Conservation (phyloP, 2,113 vertebrate genomes). For the Pseudorasbora parva region DNA sequence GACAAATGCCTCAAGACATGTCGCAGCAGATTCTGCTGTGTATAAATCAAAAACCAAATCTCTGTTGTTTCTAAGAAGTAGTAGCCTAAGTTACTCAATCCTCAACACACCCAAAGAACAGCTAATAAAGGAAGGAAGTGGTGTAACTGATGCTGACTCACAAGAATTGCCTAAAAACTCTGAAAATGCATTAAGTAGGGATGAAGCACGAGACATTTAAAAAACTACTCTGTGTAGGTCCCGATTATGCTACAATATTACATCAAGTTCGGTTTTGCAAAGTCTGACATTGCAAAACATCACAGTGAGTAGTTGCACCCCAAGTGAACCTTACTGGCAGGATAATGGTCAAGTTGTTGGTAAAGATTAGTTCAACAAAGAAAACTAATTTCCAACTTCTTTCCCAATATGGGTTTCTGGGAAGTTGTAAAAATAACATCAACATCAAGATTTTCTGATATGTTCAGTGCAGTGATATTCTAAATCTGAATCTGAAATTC, state of each 20-base stretch:
- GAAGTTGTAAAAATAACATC: too few relatives aligned
- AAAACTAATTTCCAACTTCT: too few relatives aligned
- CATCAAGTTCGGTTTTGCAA: too few relatives aligned
- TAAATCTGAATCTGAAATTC: too few relatives aligned
- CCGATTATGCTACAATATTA: background rate
- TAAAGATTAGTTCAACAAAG: too few relatives aligned
- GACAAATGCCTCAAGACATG: background rate
- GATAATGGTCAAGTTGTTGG: too few relatives aligned
- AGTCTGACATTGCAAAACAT: too few relatives aligned
- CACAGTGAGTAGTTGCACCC: too few relatives aligned
- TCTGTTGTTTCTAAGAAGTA: slow-evolving; percentile 44
- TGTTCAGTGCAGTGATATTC: background rate
- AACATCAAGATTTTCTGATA: too few relatives aligned
- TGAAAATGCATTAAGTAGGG: background rate
- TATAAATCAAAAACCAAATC: slow-evolving; percentile 48
- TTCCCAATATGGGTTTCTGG: too few relatives aligned
- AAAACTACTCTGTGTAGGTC: background rate
- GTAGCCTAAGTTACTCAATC: slow-evolving; percentile 46
- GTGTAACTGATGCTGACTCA: slow-evolving; percentile 26
- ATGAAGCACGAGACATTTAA: background rate
- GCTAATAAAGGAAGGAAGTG: slow-evolving; percentile 62
- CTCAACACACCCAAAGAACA: slow-evolving; percentile 35
- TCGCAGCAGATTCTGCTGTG: background rate
- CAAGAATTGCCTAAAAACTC: slow-evolving; percentile 20
- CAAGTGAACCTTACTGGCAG: too few relatives aligned